Evolutionary conservation across 2,113 vertebrate species (phyloP), one percentile per base, ranked within the genome.

Genomic region (Corynorhinus townsendii): DNA sequence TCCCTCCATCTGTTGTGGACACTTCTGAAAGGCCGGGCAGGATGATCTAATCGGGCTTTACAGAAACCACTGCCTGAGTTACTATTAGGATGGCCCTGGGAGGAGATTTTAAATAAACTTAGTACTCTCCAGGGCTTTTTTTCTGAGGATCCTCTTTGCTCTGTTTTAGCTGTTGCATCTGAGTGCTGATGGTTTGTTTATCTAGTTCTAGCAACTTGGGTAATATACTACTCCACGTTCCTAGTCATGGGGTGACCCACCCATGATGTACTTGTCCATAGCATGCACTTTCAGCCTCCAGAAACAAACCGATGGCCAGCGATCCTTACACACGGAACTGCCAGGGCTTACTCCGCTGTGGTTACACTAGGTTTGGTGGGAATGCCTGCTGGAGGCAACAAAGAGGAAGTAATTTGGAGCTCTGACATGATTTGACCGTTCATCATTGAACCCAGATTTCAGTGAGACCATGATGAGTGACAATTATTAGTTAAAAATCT

Each of bases 1-100:
- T 96, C 89, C 81, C 72, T 96, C 66, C 85, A 97, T 97, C 96
- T 95, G 88, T 79, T 95, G 95, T 38, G 33, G 59, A 87, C 89
- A 94, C 56, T 96, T 97, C 68, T 95, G 59, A 95, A 95, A 95
- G 87, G 43, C 95, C 62, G 79, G 43, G 89, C 92, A 93, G 90
- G 84, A 26, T 1, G 54, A 80, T 87, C 72, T 10, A 76, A 64
- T 94, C 95, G 11, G 49, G 35, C 9, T 93, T 91, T 89, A 52
- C 68, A 91, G 79, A 49, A 89, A 66, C 77, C 45, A 4, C 71
- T 1, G 22, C 45, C 64, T 26, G 71, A 17, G 22, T 66, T 76
- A 30, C 82, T 86, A 45, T 35, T 64, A 14, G 85, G 84, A 30
- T 4, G 62, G 35, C 35, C 38, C 43, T 7, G 68, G 68, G 62